phyloP scores from a whole-genome alignment of 2,113 vertebrate genomes.

The Triplophysa tibetana region DNA sequence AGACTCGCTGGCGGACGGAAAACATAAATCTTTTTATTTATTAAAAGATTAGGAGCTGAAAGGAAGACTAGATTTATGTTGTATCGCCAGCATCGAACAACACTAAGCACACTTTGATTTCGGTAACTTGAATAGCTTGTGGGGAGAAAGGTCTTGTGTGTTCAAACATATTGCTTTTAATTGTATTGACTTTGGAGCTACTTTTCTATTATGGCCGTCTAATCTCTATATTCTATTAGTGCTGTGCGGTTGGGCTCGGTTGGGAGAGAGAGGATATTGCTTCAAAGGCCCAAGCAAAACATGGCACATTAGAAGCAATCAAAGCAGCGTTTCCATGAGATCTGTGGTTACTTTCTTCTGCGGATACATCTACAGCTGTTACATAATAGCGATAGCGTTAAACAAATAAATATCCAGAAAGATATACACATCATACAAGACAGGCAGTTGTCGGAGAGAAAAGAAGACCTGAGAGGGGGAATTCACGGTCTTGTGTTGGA shows the following conservation, averaged over 20 bases:
- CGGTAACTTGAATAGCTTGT: slow-evolving; percentile 36
- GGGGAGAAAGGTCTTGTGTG: slow-evolving; percentile 45
- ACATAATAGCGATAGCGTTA: slow-evolving; percentile 26
- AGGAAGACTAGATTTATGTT: slow-evolving; percentile 22
- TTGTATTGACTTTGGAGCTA: slow-evolving; percentile 52
- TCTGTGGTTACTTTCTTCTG: slow-evolving; percentile 20
- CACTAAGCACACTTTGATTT: slow-evolving; percentile 44
- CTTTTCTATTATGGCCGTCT: slow-evolving; percentile 48
- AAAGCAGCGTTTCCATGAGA: slow-evolving; percentile 45
- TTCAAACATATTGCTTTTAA: slow-evolving; percentile 52
- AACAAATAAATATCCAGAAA: slow-evolving; percentile 15
- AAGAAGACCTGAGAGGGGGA: not conserved
- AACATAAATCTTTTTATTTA: slow-evolving; percentile 26
- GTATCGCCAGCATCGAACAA: slow-evolving; percentile 25
- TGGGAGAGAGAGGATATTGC: slow-evolving; percentile 28
- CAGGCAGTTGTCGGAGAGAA: not conserved
- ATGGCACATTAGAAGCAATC: slow-evolving; percentile 35
- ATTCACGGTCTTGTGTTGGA: not conserved
- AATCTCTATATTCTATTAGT: slow-evolving; percentile 47
- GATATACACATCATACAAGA: slow-evolving; percentile 3
- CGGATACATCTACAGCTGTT: slow-evolving; percentile 29
- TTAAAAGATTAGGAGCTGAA: slow-evolving; percentile 46
- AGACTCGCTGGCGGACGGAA: slow-evolving; percentile 20
- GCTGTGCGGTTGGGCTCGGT: slow-evolving; percentile 20
- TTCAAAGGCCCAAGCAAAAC: slow-evolving; percentile 29